Evolutionary conservation across 2,888 invertebrate genomes (phyloP).

Genomic region (Drosophila gaucha): DNA sequence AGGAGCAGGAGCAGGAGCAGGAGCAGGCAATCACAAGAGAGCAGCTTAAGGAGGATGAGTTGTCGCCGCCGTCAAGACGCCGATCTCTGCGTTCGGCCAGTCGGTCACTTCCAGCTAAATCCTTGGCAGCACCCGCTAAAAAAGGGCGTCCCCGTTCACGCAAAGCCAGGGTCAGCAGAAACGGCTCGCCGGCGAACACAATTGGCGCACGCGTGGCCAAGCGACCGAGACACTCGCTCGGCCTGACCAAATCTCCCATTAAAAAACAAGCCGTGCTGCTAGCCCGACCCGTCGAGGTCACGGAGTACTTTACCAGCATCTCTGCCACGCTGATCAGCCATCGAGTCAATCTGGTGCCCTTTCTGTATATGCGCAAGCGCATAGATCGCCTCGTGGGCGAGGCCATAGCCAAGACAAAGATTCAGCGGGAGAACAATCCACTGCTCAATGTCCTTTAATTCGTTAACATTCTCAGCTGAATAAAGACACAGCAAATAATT

Average conservation of each 20-base stretch:
- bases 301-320: constrained; percentile 40
- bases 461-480: not conserved
- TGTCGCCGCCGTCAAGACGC: not conserved
- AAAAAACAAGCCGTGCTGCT: not conserved
- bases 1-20: no score
- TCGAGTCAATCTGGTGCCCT: constrained; percentile 17
- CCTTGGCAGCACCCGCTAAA: not conserved
- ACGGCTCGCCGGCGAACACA: not conserved
- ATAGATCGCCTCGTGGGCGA: constrained; percentile 36
- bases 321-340: constrained; percentile 37
- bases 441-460: not conserved
- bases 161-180: not conserved
- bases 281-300: constrained; percentile 43
- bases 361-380: constrained; percentile 25
- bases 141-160: not conserved
- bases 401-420: constrained; percentile 7
- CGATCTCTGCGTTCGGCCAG: constrained; percentile 17
- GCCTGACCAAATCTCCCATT: not conserved
- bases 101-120: not conserved
- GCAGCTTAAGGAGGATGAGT: no score
- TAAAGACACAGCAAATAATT: not conserved
- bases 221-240: not conserved
- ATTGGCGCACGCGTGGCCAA: constrained; percentile 25
- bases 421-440: not conserved
- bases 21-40: no score